Evolutionary conservation across 1,140 invertebrate species (phyloP).

Genomic region (Thaumatotibia leucotreta): DNA sequence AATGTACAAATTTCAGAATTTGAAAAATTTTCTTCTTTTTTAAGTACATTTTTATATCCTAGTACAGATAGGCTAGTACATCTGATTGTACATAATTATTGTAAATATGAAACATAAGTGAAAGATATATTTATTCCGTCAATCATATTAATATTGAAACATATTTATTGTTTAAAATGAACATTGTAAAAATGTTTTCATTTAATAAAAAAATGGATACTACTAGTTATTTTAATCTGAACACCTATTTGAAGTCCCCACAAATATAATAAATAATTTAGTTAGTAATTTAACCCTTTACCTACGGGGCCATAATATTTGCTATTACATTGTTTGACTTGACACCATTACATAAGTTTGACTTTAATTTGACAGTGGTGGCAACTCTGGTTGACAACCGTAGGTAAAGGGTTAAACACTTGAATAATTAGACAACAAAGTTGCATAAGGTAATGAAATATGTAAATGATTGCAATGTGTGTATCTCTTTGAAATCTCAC

Average conservation of each 20-base stretch:
- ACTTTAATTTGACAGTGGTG: no score
- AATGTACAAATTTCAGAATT: conserved; percentile 55
- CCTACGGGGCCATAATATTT: no score
- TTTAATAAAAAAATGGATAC: conserved; percentile 59
- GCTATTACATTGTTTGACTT: no score
- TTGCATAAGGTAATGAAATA: not conserved
- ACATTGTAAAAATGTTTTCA: conserved; percentile 72
- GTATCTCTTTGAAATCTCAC: not conserved
- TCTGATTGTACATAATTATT: conserved; percentile 57
- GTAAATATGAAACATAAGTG: conserved; percentile 55
- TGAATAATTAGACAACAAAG: not conserved
- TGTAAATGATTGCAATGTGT: not conserved
- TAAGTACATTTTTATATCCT: conserved; percentile 45
- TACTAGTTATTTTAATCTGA: no score
- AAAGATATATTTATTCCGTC: conserved; percentile 69
- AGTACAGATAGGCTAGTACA: conserved; percentile 41
- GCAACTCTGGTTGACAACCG: no score
- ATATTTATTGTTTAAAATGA: conserved; percentile 69
- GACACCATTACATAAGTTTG: no score
- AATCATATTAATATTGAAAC: conserved; percentile 58
- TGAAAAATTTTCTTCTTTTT: conserved; percentile 32
- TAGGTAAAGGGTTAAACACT: no score
- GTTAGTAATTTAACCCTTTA: no score
- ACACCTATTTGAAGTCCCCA: no score
- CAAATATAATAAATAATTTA: no score